Evolutionary conservation across 2,797 vertebrate genomes (phyloP), one percentile per base, ranked within the genome.

Genomic region (Nannoperca australis): DNA sequence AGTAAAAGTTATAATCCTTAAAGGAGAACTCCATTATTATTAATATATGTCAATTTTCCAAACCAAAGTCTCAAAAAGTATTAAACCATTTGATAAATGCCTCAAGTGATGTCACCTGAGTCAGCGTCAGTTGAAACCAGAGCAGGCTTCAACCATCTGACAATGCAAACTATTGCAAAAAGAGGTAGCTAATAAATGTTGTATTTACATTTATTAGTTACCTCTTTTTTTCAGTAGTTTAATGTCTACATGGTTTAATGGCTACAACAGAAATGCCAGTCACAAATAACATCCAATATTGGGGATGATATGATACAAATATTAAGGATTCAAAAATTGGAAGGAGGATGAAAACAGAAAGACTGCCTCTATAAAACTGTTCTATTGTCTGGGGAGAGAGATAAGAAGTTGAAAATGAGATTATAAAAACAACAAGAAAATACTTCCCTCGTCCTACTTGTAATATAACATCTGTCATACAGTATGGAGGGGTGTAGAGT

Each of bases 381-480:
- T 64, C 22, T 56, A 9, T 79, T 67, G 11, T 45, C 0, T 0
- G 5, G 32, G 36, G 5, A 20, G 2, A 47, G 10, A 36, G 11
- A 6, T 40, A 55, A 53, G 13, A 2, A 51, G 22, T 50, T 54
- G 17, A 50, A 12, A 34, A 63, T 24, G 45, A 47, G 15, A 32
- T 14, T 18, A 24, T 67, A 42, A 59, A 69, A 81, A 58, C 30
- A 17, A 5, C 42, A 32, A 12, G 3, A 55, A 74, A n/a, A 22
- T 42, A 14, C 20, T 50, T 65, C 60, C 61, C 71, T 42, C 0
- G 0, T 51, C 22, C 13, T 36, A 22, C 6, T 22, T 56, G 45
- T 65, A 78, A 75, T 27, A 12, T 44, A 79, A 59, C 82, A 88
- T 80, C 83, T 90, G 81, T 67, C 80, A 73, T 56, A 50, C 27